Evolutionary conservation across 1,140 invertebrate species (phyloP), one percentile per base, ranked within the genome.

Genomic region (Euura lappo): DNA sequence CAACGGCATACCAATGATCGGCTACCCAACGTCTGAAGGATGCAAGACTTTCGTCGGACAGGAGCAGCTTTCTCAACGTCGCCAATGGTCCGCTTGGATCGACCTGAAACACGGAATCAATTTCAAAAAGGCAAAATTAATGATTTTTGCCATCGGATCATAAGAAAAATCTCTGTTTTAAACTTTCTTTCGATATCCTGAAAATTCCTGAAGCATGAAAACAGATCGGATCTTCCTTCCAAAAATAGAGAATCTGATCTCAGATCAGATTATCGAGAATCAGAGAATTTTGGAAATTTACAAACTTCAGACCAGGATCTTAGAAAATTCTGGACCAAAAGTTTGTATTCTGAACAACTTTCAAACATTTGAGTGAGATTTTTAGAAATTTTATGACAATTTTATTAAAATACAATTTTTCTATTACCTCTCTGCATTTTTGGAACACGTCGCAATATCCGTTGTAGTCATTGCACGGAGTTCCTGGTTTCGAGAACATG

Each of bases 371-470:
- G 11, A 42, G 44, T 71, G 4, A 44, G 44, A 69, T 13, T 64
- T 71, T 73, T 45, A 3, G 44, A 43, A 44, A 42, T 43, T 71
- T 70, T 65, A 64, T 10, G 60, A 13, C 2, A n/a, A n/a, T n/a
- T n/a, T n/a, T n/a, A n/a, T n/a, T n/a, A 13, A 74, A 64, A 69
- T 10, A 6, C 68, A 65, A 66, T 66, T 43, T 70, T 44, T 28
- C 28, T 8, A 78, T 79, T 78, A 94, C 92, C 86, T 97, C 95
- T 76, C 98, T 91, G 86, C 98, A 99, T 82, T 97, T 97, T 88
- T 98, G 96, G 88, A 99, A 99, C 60, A 99, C 97, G 89, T 99
- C 98, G 88, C 98, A 99, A 88, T 99, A 99, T 77, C 98, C 98
- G 83, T 97, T 97, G 87, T 98, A 99, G 85, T 99, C 96, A 85